These are phyloP conservation scores for Drosophila triauraria DNA, from an alignment of 1,140 invertebrate species.

Conservation along the genomic window DNA sequence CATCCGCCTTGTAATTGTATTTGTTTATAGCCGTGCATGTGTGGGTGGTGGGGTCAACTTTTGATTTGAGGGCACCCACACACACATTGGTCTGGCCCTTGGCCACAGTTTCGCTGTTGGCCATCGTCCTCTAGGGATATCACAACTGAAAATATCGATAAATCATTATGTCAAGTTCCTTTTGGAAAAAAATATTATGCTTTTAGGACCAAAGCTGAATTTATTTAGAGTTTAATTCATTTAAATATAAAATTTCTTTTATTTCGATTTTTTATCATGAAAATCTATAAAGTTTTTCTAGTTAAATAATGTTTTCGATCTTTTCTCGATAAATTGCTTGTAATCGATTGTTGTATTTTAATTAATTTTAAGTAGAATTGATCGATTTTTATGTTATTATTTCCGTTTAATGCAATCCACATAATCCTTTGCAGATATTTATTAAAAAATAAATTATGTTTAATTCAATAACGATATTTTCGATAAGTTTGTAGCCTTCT, in stretches of 20 bases:
- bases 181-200: not conserved
- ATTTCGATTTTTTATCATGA: no score
- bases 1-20: conserved; percentile 72
- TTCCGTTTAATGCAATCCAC: no score
- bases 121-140: conserved; percentile 7
- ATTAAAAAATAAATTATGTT: no score
- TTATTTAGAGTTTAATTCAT: not conserved
- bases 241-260: not conserved
- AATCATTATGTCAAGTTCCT: not conserved
- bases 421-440: no score
- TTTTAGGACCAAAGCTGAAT: not conserved
- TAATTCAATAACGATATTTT: not conserved
- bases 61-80: conserved; percentile 53
- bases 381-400: no score
- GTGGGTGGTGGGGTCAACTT: conserved; percentile 51
- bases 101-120: conserved; percentile 37
- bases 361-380: no score
- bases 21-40: conserved; percentile 61
- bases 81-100: conserved; percentile 43
- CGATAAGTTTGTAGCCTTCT: not conserved
- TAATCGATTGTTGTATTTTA: no score
- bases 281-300: no score
- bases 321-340: no score
- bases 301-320: no score
- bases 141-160: not conserved